Percentiles rank a stretch among this genome's conserved stretches.
Evolutionary conservation across 2,797 vertebrate genomes (phyloP).

Genomic region (Nannoperca australis): DNA sequence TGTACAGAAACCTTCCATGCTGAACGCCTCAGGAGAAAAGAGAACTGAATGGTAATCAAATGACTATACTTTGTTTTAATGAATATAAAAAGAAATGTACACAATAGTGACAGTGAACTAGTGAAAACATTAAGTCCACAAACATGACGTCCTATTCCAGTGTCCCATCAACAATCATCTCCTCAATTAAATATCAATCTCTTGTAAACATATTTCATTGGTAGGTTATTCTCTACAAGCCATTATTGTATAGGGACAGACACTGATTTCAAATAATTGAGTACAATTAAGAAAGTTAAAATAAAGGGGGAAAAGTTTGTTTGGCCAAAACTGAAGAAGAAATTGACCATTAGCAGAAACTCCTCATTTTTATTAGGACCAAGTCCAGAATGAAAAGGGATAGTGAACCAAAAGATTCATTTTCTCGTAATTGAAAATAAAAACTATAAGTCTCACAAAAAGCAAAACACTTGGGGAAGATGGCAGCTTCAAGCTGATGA

Average conservation of each 20-base stretch:
- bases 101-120: conserved; percentile 59
- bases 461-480: conserved; percentile 41
- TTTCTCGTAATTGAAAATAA: conserved; percentile 26
- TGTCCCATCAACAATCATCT: conserved; percentile 55
- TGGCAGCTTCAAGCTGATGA: conserved; percentile 54
- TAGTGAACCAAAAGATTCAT: conserved; percentile 38
- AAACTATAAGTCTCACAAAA: conserved; percentile 39
- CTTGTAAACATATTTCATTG: conserved; percentile 58
- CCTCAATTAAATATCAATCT: conserved; percentile 60
- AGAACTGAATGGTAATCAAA: neutral
- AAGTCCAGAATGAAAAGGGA: conserved; percentile 26
- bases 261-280: conserved; percentile 30
- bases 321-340: conserved; percentile 30
- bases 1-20: neutral
- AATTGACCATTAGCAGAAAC: conserved; percentile 14
- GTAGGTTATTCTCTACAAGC: conserved; percentile 44
- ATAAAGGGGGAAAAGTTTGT: conserved; percentile 10
- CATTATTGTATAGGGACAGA: conserved; percentile 37
- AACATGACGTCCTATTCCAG: conserved; percentile 58
- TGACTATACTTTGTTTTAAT: conserved; percentile 74
- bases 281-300: conserved; percentile 40
- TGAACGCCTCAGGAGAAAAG: neutral
- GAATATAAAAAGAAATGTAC: conserved; percentile 70
- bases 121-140: conserved; percentile 60
- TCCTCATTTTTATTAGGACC: conserved; percentile 14